Conservation (phyloP, 2,797 vertebrate genomes). For the Chelonia mydas region DNA sequence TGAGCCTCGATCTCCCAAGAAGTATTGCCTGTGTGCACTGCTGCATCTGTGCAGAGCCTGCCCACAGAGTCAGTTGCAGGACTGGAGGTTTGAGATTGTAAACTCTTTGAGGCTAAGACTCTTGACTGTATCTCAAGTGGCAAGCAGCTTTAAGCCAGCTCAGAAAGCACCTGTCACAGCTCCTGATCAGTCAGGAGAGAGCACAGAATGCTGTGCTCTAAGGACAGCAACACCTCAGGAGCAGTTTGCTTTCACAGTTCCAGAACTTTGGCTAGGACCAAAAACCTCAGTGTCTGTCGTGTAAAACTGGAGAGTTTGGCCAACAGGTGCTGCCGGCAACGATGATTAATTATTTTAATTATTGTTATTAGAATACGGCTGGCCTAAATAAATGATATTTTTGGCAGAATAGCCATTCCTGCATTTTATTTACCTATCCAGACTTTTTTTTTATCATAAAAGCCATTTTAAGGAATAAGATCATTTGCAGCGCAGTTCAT, state of each 20-base stretch:
- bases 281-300: not conserved
- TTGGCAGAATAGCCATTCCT: not conserved
- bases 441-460: not conserved
- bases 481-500: not conserved
- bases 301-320: not conserved
- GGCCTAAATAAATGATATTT: not conserved
- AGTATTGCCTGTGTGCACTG: not conserved
- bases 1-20: not conserved
- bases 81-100: not conserved
- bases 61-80: not conserved
- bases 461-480: not conserved
- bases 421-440: not conserved
- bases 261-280: conserved; percentile 7
- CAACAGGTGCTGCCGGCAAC: not conserved
- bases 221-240: conserved; percentile 2
- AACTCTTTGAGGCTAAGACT: conserved; percentile 32
- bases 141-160: conserved; percentile 20
- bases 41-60: not conserved
- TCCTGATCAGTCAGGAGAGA: not conserved
- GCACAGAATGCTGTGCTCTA: not conserved
- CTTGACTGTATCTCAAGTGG: not conserved
- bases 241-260: not conserved
- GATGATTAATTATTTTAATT: not conserved
- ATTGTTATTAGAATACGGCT: not conserved
- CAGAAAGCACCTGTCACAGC: not conserved